phyloP scores from a whole-genome alignment of 2,113 vertebrate species.

The Prochilodus magdalenae region DNA sequence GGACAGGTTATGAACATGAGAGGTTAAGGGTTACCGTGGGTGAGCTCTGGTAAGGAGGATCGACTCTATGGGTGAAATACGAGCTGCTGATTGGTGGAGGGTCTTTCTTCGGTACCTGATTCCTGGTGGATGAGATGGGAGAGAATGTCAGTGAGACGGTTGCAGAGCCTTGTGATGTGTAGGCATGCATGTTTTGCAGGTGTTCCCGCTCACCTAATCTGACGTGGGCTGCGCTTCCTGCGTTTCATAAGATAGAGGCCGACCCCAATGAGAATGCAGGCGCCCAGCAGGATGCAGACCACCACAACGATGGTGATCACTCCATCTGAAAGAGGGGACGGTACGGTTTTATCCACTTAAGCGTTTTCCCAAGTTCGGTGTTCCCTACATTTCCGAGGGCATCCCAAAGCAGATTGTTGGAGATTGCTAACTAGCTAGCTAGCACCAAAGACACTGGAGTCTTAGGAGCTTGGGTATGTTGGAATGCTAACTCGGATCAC shows the following conservation, averaged over 20 bases:
- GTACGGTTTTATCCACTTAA: background rate
- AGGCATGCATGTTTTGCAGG: background rate
- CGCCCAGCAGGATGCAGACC: conserved; percentile 57
- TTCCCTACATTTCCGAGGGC: background rate
- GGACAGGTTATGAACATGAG: background rate
- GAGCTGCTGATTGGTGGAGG: conserved; percentile 1
- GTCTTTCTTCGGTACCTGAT: conserved; percentile 43
- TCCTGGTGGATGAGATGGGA: conserved; percentile 45
- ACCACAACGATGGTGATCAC: conserved; percentile 47
- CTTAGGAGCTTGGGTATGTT: too few species aligned
- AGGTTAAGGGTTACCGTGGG: conserved; percentile 23
- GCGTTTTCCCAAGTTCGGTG: background rate
- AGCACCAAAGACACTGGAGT: too few species aligned
- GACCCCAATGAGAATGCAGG: conserved; percentile 43
- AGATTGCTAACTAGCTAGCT: too few species aligned
- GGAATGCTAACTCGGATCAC: too few species aligned
- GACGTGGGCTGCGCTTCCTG: conserved; percentile 35
- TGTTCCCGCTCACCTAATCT: conserved; percentile 57
- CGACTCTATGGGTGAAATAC: background rate
- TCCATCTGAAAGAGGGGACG: conserved; percentile 52
- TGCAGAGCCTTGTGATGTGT: background rate
- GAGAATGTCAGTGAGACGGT: background rate
- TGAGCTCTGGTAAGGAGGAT: conserved; percentile 10
- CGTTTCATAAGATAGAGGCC: conserved; percentile 60
- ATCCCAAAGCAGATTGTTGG: too few species aligned